These are phyloP conservation scores for Reticulitermes lucifugus DNA, from an alignment of 2,888 invertebrate genomes.

Conservation along the genomic window DNA sequence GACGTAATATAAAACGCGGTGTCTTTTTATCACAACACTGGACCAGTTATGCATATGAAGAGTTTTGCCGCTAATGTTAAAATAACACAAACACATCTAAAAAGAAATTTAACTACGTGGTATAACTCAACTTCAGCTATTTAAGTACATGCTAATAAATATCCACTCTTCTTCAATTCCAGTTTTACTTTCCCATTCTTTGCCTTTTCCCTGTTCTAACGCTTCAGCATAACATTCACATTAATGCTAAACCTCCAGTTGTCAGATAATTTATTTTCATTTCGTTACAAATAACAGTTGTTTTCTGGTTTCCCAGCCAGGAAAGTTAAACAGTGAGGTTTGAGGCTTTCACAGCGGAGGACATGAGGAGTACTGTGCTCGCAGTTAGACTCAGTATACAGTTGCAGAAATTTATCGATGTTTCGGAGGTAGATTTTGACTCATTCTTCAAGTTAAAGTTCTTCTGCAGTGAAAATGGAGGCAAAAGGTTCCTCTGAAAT, in stretches of 20 bases:
- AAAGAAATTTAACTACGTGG: neutral
- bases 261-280: neutral
- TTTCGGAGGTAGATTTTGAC: no score
- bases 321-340: no score
- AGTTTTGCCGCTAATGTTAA: neutral
- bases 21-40: constrained; percentile 1
- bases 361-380: no score
- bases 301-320: neutral
- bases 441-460: no score
- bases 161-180: neutral
- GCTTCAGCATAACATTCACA: neutral
- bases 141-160: constrained; percentile 15
- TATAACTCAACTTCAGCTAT: constrained; percentile 19
- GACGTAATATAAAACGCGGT: neutral
- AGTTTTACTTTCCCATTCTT: constrained; percentile 19
- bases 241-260: neutral
- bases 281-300: neutral
- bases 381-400: no score
- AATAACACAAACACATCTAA: neutral
- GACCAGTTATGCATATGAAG: neutral
- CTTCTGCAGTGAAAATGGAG: no score
- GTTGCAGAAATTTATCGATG: no score
- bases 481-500: no score
- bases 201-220: neutral
- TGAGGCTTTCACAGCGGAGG: no score